These are phyloP conservation scores for Druceiella hillmani DNA, from an alignment of 2,888 invertebrate genomes.

Conservation along the genomic window DNA sequence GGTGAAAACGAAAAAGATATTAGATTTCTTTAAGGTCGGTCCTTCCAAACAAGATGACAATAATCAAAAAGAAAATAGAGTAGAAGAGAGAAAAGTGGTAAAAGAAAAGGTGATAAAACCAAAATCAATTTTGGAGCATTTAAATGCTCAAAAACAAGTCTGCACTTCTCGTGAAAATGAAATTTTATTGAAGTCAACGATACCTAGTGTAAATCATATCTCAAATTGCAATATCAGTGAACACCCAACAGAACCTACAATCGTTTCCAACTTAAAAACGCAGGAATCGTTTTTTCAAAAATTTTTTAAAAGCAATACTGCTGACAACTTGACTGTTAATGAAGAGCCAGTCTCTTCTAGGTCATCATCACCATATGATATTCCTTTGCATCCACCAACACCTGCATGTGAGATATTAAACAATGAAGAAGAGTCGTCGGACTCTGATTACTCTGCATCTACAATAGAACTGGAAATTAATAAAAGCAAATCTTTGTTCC, in stretches of 20 bases:
- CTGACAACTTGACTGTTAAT: constrained; percentile 12
- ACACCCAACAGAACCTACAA: constrained; percentile 10
- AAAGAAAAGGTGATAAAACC: constrained; percentile 25
- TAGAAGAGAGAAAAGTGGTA: constrained; percentile 27
- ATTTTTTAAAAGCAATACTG: constrained; percentile 30
- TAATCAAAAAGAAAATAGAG: constrained; percentile 25
- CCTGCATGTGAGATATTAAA: constrained; percentile 32
- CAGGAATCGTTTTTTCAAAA: constrained; percentile 48
- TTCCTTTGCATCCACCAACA: constrained; percentile 26
- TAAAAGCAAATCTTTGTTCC: constrained; percentile 42
- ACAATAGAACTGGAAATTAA: constrained; percentile 48
- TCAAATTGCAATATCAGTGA: constrained; percentile 1
- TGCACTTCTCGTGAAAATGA: constrained; percentile 19
- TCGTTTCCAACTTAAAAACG: constrained; percentile 30
- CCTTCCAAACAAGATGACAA: constrained; percentile 24
- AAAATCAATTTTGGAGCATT: constrained; percentile 8
- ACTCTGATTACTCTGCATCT: constrained; percentile 40
- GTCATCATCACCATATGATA: too few relatives aligned
- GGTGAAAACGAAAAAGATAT: constrained; percentile 52
- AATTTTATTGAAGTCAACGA: constrained; percentile 21
- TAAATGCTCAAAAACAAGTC: neutral
- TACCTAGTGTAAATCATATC: constrained; percentile 8
- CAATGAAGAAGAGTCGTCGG: constrained; percentile 38
- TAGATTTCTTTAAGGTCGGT: constrained; percentile 52
- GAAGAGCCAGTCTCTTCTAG: too few relatives aligned